Evolutionary conservation across 2,888 invertebrate species (phyloP), one percentile per base, ranked within the genome.

Genomic region (Spatulosminthurus flaviceps): DNA sequence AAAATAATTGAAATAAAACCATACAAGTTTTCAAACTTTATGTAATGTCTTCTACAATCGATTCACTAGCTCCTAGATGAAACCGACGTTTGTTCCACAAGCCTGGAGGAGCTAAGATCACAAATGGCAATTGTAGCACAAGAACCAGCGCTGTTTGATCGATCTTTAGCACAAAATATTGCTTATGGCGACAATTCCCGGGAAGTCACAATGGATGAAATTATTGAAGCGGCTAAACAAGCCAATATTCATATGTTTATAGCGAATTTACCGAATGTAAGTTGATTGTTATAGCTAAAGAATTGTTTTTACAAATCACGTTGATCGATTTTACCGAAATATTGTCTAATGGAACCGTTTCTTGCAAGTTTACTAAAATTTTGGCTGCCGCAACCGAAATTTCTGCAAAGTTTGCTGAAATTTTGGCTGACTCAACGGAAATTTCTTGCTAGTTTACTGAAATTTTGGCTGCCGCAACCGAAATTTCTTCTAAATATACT

Each of bases 181-280:
- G 82, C 82, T 24, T 78, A 79, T 22, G 83, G 82, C 21, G 80
- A 79, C 19, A 79, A 80, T 29, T 66, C 67, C 13, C 41, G 61
- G 28, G 67, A 60, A 16, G 70, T 79, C 9, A 28, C 73, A 0
- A 80, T 82, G 80, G 41, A 69, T 2, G 80, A 81, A 7, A 70
- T 83, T 5, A 81, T 83, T 16, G 64, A 64, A 34, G 82, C 82
- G 2, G 82, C 83, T 11, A 82, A 81, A 29, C 61, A 74, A 22
- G 81, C 81, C 9, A 79, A 81, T 34, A 78, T 80, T 41, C 83
- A 83, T 51, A 13, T 86, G 70, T 91, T 90, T 83, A 89, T 91
- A n/a, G 81, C 87, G 5, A 86, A 87, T 9, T 86, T 91, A 28
- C 90, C 91, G n/a, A 83, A 86, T 81, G 87, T 87, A 84, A 81